Evolutionary conservation across 2,113 vertebrate species (phyloP), one percentile per base, ranked within the genome.

Genomic region (Mesocricetus auratus): DNA sequence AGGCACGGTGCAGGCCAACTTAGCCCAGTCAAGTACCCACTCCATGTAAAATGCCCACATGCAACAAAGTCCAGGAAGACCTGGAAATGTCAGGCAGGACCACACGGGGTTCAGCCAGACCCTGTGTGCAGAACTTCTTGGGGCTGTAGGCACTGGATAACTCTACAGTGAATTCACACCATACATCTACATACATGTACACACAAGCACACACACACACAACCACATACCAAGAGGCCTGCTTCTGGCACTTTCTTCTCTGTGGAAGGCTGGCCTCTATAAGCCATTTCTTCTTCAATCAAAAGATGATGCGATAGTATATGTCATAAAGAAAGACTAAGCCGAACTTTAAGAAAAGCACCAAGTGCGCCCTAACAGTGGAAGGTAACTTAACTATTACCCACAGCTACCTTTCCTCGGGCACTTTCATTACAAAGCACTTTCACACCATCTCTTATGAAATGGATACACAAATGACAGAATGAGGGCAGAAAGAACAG

Each of bases 401-500:
- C 0, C 1, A 74, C 62, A 92, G 91, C 71, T 64, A 58, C 50
- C 92, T 90, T 22, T 78, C 81, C 91, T 78, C 50, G 2, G 62
- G 91, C 78, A 21, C 78, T 93, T 88, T 81, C 81, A 45, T 86
- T 64, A 56, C 88, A 60, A 29, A 94, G 85, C 81, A 90, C 93
- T 94, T 94, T 94, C 95, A 36, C 53, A 15, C 36, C 29, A 7
- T 58, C 56, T 47, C 36, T 94, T 91, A 90, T 36, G 89, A 92
- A 95, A 94, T 12, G 60, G 47, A 69, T 1, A 58, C 0, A 1
- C 64, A 77, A 69, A 45, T 75, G 89, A 91, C 92, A 96, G 66
- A 95, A 90, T 64, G 53, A 77, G 95, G 89, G 17, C 97, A 95
- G 58, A 88, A 90, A 93, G 73, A 95, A 86, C 93, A 88, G 95